A percentile compares a stretch with the other conserved stretches of the same genome.
phyloP scores from a whole-genome alignment of 2,797 vertebrate species.

The Arctocebus calabarensis region DNA sequence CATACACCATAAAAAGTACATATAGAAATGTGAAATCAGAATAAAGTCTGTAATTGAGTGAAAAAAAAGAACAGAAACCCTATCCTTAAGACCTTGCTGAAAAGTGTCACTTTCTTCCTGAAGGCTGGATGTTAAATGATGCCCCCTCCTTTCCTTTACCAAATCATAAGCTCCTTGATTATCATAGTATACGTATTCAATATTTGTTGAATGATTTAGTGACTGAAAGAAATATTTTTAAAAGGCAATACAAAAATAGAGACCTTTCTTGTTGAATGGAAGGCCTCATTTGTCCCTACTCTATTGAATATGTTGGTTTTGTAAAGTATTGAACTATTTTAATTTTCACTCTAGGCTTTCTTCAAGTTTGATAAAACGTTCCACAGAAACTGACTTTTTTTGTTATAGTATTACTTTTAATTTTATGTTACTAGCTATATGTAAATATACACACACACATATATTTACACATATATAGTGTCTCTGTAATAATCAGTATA shows the following conservation, averaged over 20 bases:
- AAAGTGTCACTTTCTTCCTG: background rate
- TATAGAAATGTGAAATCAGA: too few relatives aligned
- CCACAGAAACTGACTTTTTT: background rate
- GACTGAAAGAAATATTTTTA: background rate
- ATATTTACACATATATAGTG: background rate
- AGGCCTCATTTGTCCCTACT: background rate
- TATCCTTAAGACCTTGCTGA: slow-evolving; percentile 22
- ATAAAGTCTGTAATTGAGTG: too few relatives aligned
- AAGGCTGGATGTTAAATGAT: slow-evolving; percentile 51
- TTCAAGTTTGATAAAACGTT: background rate
- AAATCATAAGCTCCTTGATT: slow-evolving; percentile 28
- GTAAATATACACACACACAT: background rate
- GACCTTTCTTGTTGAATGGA: background rate
- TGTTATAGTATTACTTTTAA: slow-evolving; percentile 22
- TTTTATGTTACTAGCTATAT: slow-evolving; percentile 79
- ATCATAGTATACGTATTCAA: background rate
- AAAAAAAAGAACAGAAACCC: background rate
- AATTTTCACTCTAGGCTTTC: slow-evolving; percentile 32
- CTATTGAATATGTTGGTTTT: background rate
- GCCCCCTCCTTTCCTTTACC: slow-evolving; percentile 19
- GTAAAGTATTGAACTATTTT: background rate
- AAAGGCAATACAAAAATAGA: background rate
- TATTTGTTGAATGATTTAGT: slow-evolving; percentile 35
- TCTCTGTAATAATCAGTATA: slow-evolving; percentile 79
- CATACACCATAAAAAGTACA: too few relatives aligned